phyloP scores from a whole-genome alignment of 2,888 invertebrate genomes.

The Parnassius orleans region DNA sequence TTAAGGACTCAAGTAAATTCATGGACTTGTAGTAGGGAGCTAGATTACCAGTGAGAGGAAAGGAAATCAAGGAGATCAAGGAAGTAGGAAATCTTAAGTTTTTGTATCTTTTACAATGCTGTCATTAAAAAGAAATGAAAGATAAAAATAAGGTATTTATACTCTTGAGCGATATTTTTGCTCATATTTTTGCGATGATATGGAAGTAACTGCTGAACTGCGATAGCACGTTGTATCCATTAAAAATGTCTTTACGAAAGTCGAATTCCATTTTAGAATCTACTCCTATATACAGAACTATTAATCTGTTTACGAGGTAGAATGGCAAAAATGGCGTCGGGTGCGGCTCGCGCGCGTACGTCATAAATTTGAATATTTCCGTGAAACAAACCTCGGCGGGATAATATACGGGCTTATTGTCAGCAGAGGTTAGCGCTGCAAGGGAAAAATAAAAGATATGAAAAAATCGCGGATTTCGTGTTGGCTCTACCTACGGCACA shows the following conservation, averaged over 20 bases:
- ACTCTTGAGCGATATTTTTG: too few species aligned
- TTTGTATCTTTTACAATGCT: too few species aligned
- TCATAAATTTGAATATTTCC: conserved; percentile 78
- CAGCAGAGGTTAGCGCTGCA: conserved; percentile 45
- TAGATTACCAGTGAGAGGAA: too few species aligned
- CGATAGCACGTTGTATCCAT: too few species aligned
- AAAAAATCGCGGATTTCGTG: conserved; percentile 65
- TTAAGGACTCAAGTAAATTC: too few species aligned
- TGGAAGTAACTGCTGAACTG: too few species aligned
- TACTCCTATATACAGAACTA: conserved; percentile 39
- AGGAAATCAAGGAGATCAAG: too few species aligned
- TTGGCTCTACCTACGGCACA: conserved; percentile 45
- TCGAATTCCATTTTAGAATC: conserved; percentile 9
- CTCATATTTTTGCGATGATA: too few species aligned
- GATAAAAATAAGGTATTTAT: too few species aligned
- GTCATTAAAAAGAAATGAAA: too few species aligned
- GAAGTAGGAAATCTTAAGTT: too few species aligned
- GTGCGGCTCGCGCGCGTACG: conserved; percentile 45
- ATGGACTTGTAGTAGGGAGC: too few species aligned
- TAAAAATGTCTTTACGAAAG: neutral
- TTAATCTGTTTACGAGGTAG: conserved; percentile 46
- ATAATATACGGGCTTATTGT: conserved; percentile 77
- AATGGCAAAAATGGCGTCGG: conserved; percentile 52
- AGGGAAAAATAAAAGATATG: conserved; percentile 52
- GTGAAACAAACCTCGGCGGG: conserved; percentile 53